Conservation (phyloP, 2,113 vertebrate genomes). For the Ammodytes dubius region DNA sequence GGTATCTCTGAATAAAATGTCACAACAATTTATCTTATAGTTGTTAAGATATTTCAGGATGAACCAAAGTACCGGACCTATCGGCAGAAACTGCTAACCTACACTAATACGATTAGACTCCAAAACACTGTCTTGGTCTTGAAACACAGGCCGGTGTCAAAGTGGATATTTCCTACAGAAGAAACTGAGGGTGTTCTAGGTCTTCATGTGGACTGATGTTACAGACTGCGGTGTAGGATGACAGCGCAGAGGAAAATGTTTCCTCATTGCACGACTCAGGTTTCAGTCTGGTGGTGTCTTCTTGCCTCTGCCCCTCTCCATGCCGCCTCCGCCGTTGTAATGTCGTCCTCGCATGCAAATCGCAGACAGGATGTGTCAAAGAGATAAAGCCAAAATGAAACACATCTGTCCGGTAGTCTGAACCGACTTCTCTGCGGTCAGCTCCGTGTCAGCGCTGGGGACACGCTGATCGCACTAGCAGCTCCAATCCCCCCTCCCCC, state of each 20-base stretch:
- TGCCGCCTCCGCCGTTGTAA: constrained; percentile 23
- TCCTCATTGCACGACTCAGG: constrained; percentile 20
- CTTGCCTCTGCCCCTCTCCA: constrained; percentile 23
- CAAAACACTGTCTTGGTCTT: background rate
- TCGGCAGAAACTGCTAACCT: background rate
- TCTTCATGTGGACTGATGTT: background rate
- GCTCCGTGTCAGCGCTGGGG: constrained; percentile 23
- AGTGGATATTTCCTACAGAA: background rate
- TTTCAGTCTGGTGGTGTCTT: constrained; percentile 35
- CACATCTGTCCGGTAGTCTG: constrained; percentile 58
- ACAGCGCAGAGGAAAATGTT: background rate
- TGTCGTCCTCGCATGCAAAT: constrained; percentile 51
- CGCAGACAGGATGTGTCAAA: constrained; percentile 64
- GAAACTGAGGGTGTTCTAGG: background rate
- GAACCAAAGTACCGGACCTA: too few relatives aligned
- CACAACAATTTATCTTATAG: background rate
- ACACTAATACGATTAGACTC: too few relatives aligned
- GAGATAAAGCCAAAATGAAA: constrained; percentile 68
- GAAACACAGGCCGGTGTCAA: constrained; percentile 1
- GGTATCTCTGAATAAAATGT: background rate
- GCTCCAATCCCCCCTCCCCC: background rate
- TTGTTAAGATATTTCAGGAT: background rate
- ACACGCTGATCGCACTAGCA: constrained; percentile 25
- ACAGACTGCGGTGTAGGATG: background rate
- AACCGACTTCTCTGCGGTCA: constrained; percentile 35